phyloP scores from a whole-genome alignment of 2,888 invertebrate genomes.

The Cataglyphis rosenhaueri region DNA sequence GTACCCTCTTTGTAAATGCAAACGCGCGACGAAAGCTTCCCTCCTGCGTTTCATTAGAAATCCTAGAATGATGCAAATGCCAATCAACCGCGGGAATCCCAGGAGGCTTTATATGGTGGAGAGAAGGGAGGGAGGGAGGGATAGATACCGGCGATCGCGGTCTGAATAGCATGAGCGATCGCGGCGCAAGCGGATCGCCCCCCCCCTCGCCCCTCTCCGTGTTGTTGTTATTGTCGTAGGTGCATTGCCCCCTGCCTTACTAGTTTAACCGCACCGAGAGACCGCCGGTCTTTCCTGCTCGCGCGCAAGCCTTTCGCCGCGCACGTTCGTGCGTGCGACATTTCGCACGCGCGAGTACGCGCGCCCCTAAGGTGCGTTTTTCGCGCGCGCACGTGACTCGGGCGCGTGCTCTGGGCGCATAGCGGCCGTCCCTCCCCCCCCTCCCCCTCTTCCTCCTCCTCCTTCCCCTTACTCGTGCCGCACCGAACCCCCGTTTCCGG shows the following conservation, averaged over 20 bases:
- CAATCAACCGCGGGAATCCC: background rate
- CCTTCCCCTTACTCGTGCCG: background rate
- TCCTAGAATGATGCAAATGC: slow-evolving; percentile 7
- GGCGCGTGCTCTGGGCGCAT: slow-evolving; percentile 26
- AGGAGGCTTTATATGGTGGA: slow-evolving; percentile 21
- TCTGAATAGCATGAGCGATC: slow-evolving; percentile 48
- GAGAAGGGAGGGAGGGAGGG: background rate
- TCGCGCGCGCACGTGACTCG: slow-evolving; percentile 58
- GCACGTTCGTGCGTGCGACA: slow-evolving; percentile 72
- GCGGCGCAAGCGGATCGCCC: background rate
- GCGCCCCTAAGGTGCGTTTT: slow-evolving; percentile 61
- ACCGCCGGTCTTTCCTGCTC: slow-evolving; percentile 41
- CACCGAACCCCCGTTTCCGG: slow-evolving; percentile 1
- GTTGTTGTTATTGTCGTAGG: slow-evolving; percentile 80
- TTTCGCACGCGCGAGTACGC: slow-evolving; percentile 71
- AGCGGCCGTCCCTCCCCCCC: background rate
- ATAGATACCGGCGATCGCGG: slow-evolving; percentile 1
- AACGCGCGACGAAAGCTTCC: background rate
- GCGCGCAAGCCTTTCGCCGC: slow-evolving; percentile 72
- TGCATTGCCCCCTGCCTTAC: slow-evolving; percentile 77
- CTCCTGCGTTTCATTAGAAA: background rate
- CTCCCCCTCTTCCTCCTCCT: background rate
- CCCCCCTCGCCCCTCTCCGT: background rate
- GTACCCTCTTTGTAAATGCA: slow-evolving; percentile 1
- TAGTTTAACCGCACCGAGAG: slow-evolving; percentile 38